phyloP scores from a whole-genome alignment of 2,888 invertebrate genomes.

The Cantharis rustica region DNA sequence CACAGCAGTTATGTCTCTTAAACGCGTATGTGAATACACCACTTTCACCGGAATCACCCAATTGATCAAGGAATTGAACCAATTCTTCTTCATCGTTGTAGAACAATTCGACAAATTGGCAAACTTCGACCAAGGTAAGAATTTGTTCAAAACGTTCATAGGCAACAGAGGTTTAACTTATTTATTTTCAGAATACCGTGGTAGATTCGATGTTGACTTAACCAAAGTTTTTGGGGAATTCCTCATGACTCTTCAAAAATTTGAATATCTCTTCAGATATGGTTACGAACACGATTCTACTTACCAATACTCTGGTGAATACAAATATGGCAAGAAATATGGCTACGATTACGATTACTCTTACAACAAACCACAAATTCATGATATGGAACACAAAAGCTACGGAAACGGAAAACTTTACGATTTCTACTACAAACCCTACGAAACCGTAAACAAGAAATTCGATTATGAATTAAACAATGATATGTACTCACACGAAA shows the following conservation, averaged over 20 bases:
- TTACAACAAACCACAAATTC: not conserved
- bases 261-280: not conserved
- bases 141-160: not conserved
- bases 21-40: not conserved
- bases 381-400: not conserved
- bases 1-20: not conserved
- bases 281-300: not conserved
- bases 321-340: conserved; percentile 2
- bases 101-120: not conserved
- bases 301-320: not conserved
- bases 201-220: not conserved
- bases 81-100: not conserved
- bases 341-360: not conserved
- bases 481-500: not conserved
- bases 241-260: not conserved
- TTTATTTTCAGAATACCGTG: not conserved
- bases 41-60: not conserved
- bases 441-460: not conserved
- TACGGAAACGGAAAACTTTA: not conserved
- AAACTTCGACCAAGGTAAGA: not conserved
- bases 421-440: not conserved
- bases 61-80: not conserved
- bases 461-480: not conserved
- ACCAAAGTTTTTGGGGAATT: not conserved
- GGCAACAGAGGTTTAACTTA: not conserved